phyloP scores from a whole-genome alignment of 2,888 invertebrate species.

The Hedychridium roseum region DNA sequence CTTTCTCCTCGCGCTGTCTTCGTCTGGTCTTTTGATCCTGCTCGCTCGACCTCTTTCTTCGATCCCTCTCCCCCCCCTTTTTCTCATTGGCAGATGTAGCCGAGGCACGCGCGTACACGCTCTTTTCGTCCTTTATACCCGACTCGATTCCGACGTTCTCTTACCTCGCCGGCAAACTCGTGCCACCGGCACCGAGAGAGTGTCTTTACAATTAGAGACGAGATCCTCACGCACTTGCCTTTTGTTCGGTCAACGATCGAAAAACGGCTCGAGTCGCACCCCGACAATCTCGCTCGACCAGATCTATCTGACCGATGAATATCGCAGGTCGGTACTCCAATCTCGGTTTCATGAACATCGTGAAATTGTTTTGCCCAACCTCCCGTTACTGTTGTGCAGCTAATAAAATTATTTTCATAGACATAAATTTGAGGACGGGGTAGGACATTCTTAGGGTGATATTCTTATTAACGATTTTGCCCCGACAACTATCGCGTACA shows the following conservation, averaged over 20 bases:
- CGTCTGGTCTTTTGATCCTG: conserved; percentile 1
- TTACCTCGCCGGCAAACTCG: conserved; percentile 11
- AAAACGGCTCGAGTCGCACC: too few relatives aligned
- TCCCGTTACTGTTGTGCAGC: too few relatives aligned
- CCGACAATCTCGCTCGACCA: too few relatives aligned
- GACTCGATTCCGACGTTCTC: not conserved
- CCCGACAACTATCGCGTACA: too few relatives aligned
- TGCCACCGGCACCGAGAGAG: conserved; percentile 23
- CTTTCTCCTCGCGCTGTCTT: conserved; percentile 10
- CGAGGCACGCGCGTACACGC: conserved; percentile 30
- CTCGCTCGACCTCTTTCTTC: conserved; percentile 20
- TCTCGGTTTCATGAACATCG: too few relatives aligned
- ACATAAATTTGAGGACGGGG: too few relatives aligned
- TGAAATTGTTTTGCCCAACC: too few relatives aligned
- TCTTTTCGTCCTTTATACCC: not conserved
- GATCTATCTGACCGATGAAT: too few relatives aligned
- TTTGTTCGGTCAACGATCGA: conserved; percentile 25
- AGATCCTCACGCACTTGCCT: conserved; percentile 31
- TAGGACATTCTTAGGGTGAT: too few relatives aligned
- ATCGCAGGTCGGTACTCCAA: too few relatives aligned
- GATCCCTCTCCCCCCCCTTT: conserved; percentile 36
- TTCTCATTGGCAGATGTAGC: conserved; percentile 37
- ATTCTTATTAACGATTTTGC: too few relatives aligned
- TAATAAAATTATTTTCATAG: too few relatives aligned
- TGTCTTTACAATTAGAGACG: conserved; percentile 33